Conservation (phyloP, 2,797 vertebrate species). For the Heteromormyrus szaboi region DNA sequence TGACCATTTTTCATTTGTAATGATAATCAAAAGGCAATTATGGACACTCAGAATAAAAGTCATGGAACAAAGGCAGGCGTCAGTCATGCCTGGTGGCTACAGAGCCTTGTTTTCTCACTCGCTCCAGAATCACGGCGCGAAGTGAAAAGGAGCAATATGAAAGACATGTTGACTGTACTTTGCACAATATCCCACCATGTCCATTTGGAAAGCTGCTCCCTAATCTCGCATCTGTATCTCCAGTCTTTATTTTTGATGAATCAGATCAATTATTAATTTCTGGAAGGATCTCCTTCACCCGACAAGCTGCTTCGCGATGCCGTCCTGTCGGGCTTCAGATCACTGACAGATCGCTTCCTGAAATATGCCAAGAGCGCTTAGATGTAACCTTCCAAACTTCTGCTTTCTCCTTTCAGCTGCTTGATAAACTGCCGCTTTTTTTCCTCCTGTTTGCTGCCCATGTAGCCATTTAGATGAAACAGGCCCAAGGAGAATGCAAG, state of each 20-base stretch:
- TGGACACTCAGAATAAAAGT: conserved; percentile 7
- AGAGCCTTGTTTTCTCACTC: background rate
- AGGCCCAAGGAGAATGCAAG: background rate
- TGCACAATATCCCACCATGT: background rate
- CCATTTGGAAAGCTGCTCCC: background rate
- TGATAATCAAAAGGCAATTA: conserved; percentile 16
- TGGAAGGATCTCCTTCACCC: background rate
- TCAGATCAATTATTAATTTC: background rate
- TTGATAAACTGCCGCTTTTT: background rate
- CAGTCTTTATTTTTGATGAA: background rate
- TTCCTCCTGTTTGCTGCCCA: background rate
- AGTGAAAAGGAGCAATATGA: background rate
- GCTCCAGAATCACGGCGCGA: background rate
- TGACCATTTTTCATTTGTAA: conserved; percentile 4
- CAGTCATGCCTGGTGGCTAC: background rate
- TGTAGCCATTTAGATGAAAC: background rate
- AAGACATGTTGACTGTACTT: background rate
- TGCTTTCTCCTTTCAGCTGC: background rate
- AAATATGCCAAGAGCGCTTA: background rate
- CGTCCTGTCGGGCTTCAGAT: background rate
- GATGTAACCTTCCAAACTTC: background rate
- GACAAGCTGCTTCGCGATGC: background rate
- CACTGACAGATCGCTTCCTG: background rate
- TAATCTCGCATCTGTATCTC: background rate
- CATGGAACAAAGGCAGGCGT: background rate